phyloP scores from a whole-genome alignment of 1,140 invertebrate species.

The Bicyclus anynana region DNA sequence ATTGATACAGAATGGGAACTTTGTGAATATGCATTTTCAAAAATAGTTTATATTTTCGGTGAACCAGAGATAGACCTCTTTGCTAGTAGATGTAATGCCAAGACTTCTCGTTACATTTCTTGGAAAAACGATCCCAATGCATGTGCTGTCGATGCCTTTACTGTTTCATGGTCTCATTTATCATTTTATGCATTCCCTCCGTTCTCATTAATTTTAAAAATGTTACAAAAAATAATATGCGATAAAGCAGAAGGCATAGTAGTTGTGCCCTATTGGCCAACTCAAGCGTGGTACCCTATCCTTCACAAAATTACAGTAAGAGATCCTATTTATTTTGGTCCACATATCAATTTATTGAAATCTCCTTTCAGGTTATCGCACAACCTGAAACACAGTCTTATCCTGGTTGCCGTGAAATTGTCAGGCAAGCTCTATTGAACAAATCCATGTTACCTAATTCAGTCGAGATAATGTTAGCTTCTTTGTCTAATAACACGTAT shows the following conservation, averaged over 20 bases:
- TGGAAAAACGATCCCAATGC: neutral
- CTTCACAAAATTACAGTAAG: no score
- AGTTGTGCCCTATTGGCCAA: neutral
- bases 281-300: no score
- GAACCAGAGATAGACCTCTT: conserved; percentile 13
- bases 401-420: conserved; percentile 35
- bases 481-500: conserved; percentile 19
- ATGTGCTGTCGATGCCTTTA: neutral
- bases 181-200: no score
- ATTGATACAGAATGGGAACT: conserved; percentile 17
- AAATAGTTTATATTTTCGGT: conserved; percentile 3
- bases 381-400: conserved; percentile 12
- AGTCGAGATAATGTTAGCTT: conserved; percentile 21
- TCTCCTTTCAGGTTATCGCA: conserved; percentile 20
- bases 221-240: no score
- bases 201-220: no score
- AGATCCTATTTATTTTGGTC: no score
- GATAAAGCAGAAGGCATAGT: no score
- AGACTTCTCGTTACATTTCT: neutral
- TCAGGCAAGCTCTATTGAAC: conserved; percentile 20
- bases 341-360: neutral
- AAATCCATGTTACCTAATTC: neutral
- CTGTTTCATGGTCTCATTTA: neutral
- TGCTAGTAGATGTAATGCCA: neutral
- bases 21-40: neutral